Evolutionary conservation across 2,797 vertebrate species (phyloP).

Genomic region (Pteronotus mesoamericanus): DNA sequence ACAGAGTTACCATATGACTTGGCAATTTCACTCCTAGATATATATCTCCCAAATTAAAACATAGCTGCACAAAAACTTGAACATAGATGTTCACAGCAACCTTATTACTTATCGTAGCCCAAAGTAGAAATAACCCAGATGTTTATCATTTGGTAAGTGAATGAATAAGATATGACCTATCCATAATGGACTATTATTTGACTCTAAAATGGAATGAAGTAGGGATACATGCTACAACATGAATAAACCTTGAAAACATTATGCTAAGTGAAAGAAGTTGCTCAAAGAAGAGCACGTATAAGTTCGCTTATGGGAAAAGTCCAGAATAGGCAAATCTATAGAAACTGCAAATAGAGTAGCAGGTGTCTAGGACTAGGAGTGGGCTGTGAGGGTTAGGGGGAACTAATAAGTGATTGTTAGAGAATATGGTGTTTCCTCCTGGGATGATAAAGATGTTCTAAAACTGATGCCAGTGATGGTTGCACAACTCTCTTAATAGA

Average conservation of each 20-base stretch:
- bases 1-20: too few relatives aligned
- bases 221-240: background rate
- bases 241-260: background rate
- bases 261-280: background rate
- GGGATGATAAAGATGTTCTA: too few relatives aligned
- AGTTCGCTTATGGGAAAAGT: background rate
- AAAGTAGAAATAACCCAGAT: background rate
- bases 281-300: background rate
- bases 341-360: background rate
- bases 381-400: background rate
- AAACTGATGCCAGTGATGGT: too few relatives aligned
- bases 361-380: background rate
- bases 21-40: too few relatives aligned
- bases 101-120: background rate
- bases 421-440: background rate
- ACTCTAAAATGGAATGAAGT: background rate
- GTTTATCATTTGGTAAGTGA: background rate
- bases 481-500: background rate
- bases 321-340: background rate
- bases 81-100: background rate
- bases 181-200: background rate
- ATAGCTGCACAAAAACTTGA: too few relatives aligned
- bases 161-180: background rate
- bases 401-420: background rate
- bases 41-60: too few relatives aligned